Evolutionary conservation across 2,113 vertebrate genomes (phyloP).

Genomic region (Zosterops japonicus): DNA sequence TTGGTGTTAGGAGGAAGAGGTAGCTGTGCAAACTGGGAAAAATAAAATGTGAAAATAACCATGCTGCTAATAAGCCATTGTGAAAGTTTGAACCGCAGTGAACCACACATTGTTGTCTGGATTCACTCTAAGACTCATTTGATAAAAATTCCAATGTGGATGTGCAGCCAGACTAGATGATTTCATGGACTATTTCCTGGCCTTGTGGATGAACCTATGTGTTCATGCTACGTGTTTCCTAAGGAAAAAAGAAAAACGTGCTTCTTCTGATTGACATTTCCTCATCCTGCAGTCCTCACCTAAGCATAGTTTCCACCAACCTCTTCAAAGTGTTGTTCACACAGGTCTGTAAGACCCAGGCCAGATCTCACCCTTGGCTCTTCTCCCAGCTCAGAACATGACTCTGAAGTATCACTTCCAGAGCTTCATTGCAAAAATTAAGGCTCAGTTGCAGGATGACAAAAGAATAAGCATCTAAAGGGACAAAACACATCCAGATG

Average conservation of each 20-base stretch:
- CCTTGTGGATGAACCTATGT: neutral
- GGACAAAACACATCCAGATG: neutral
- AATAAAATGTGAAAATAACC: neutral
- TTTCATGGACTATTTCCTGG: neutral
- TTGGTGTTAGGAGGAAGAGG: neutral
- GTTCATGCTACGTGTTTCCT: neutral
- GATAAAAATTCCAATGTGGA: neutral
- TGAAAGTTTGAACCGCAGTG: neutral
- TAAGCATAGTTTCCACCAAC: neutral
- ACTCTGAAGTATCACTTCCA: neutral
- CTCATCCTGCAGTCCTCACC: neutral
- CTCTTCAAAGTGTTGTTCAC: neutral
- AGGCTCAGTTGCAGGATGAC: accelerated
- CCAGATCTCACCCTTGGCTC: neutral
- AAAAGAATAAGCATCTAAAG: neutral
- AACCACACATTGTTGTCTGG: neutral
- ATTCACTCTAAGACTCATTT: accelerated
- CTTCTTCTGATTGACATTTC: neutral
- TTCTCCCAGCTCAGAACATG: neutral
- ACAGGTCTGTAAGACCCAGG: neutral
- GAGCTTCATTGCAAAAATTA: neutral
- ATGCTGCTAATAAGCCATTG: neutral
- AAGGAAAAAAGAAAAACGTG: neutral
- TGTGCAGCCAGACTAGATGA: neutral
- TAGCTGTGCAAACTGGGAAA: neutral